Evolutionary conservation across 2,797 vertebrate species (phyloP).

Genomic region (Danio jaintianensis): DNA sequence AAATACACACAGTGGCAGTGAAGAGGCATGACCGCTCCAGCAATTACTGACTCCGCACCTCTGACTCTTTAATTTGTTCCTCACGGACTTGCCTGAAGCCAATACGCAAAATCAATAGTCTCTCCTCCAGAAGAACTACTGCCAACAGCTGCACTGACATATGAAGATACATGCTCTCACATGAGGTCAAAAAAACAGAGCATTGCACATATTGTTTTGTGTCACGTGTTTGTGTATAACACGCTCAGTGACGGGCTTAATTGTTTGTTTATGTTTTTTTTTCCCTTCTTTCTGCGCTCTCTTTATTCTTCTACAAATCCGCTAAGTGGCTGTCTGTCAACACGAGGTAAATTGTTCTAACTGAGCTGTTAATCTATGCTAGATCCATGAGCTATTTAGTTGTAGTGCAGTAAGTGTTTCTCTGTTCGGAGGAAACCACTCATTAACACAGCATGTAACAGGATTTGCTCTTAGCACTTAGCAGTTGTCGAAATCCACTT

Average conservation of each 20-base stretch:
- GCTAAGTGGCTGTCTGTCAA: constrained; percentile 36
- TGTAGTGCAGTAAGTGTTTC: constrained; percentile 50
- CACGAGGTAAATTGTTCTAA: constrained; percentile 43
- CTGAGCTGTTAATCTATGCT: constrained; percentile 52
- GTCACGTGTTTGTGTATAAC: constrained; percentile 61
- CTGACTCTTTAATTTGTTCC: constrained; percentile 91
- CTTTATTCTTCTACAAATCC: constrained; percentile 35
- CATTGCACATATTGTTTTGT: constrained; percentile 85
- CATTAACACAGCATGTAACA: constrained; percentile 55
- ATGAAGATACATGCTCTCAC: constrained; percentile 86
- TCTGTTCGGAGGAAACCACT: constrained; percentile 46
- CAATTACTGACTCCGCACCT: constrained; percentile 86
- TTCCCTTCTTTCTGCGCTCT: constrained; percentile 12
- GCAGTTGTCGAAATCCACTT: constrained; percentile 52
- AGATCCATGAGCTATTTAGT: constrained; percentile 49
- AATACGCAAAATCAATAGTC: constrained; percentile 91
- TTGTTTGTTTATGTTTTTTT: constrained; percentile 12
- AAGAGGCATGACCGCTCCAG: constrained; percentile 81
- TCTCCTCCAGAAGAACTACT: constrained; percentile 85
- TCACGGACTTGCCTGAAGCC: constrained; percentile 89
- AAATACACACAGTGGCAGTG: constrained; percentile 48
- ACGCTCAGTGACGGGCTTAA: neutral
- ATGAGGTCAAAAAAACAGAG: constrained; percentile 81
- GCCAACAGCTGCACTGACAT: constrained; percentile 84
- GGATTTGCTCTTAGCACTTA: constrained; percentile 59